Percentiles rank a stretch among this genome's conserved stretches.
Evolutionary conservation across 2,888 invertebrate species (phyloP).

Genomic region (Augochlorella aurata): DNA sequence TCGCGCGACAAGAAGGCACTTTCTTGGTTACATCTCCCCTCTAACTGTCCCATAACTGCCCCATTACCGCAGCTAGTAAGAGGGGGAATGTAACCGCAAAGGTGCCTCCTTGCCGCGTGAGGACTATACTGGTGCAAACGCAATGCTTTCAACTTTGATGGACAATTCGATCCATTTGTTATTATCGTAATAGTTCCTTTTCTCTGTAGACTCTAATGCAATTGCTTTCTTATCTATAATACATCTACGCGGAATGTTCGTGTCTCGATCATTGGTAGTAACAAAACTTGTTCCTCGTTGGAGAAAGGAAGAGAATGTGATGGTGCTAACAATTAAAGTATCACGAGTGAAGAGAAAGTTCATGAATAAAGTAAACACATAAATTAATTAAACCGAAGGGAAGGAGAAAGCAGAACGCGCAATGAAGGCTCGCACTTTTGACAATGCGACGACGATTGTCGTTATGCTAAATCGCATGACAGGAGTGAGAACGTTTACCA

Average conservation of each 20-base stretch:
- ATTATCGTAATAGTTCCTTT: not conserved
- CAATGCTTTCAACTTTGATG: not conserved
- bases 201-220: not conserved
- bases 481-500: not conserved
- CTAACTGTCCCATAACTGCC: too few relatives aligned
- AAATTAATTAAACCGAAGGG: not conserved
- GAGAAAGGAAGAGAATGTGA: too few relatives aligned
- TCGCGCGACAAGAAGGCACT: too few relatives aligned
- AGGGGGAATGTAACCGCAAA: too few relatives aligned
- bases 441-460: not conserved
- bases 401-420: not conserved
- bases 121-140: too few relatives aligned
- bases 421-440: not conserved
- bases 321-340: too few relatives aligned
- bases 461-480: not conserved
- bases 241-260: too few relatives aligned
- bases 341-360: too few relatives aligned
- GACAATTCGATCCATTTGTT: not conserved
- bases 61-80: too few relatives aligned
- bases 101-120: too few relatives aligned
- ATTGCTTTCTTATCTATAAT: not conserved
- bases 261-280: not conserved
- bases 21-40: too few relatives aligned
- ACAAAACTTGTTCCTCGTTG: not conserved
- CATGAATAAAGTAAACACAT: too few relatives aligned